A percentile compares a stretch with the other conserved stretches of the same genome.
These are phyloP conservation scores for Neoscelio sp. DNA, from an alignment of 2,888 invertebrate species.

Conservation along the genomic window DNA sequence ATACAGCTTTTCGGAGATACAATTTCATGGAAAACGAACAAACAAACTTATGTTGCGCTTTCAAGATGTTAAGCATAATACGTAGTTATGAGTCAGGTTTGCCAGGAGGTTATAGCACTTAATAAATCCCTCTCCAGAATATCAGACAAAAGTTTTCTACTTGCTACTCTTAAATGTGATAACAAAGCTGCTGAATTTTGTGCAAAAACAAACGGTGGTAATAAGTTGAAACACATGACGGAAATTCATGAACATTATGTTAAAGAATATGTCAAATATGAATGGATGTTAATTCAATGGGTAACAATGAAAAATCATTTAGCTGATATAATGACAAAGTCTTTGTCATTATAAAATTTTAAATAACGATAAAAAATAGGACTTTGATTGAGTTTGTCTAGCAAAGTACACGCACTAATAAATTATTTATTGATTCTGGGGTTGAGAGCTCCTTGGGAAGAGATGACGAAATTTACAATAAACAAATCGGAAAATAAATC, in stretches of 20 bases:
- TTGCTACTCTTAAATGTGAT: conserved; percentile 58
- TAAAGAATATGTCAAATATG: conserved; percentile 34
- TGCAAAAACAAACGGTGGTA: conserved; percentile 24
- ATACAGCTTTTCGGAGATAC: conserved; percentile 37
- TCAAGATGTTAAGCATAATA: conserved; percentile 39
- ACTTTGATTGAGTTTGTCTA: no score
- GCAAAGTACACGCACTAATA: no score
- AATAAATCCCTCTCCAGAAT: conserved; percentile 19
- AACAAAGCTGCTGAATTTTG: conserved; percentile 54
- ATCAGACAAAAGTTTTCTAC: conserved; percentile 14
- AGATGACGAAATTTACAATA: no score
- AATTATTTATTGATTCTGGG: no score
- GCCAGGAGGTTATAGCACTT: conserved; percentile 20
- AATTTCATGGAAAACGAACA: conserved; percentile 28
- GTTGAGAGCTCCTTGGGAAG: no score
- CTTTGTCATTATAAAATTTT: conserved; percentile 58
- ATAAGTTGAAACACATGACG: conserved; percentile 29
- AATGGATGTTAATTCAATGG: conserved; percentile 14
- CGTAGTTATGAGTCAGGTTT: conserved; percentile 39
- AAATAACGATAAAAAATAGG: conserved; percentile 59
- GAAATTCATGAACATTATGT: conserved; percentile 30
- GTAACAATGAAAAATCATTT: conserved; percentile 8
- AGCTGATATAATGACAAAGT: conserved; percentile 62
- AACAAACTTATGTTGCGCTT: conserved; percentile 21
- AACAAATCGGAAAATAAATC: no score